These are phyloP conservation scores for Muscidifurax raptorellus DNA, from an alignment of 1,140 invertebrate species.

Conservation along the genomic window DNA sequence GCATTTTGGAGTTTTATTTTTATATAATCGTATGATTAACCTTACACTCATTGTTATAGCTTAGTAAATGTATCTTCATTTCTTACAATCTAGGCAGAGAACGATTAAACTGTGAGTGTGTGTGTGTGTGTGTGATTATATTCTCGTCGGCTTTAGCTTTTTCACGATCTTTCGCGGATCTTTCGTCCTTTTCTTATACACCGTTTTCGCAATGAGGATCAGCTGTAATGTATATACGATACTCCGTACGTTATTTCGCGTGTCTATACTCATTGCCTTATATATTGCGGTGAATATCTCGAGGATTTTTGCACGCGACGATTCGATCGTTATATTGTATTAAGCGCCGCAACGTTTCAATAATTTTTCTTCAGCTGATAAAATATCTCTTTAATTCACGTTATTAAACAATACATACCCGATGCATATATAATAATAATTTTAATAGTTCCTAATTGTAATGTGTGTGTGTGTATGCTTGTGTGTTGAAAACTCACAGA, in stretches of 20 bases:
- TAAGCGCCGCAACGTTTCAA: not conserved
- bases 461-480: slow-evolving; percentile 44
- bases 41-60: slow-evolving; percentile 17
- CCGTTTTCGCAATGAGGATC: not conserved
- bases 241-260: not conserved
- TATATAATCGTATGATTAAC: slow-evolving; percentile 15
- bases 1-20: slow-evolving; percentile 22
- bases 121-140: not conserved
- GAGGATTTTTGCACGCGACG: not conserved
- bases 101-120: not conserved
- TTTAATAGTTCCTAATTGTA: slow-evolving; percentile 27
- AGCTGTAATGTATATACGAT: not conserved
- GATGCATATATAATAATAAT: not conserved
- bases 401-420: slow-evolving; percentile 11
- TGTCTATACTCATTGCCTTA: not conserved
- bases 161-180: not conserved
- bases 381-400: slow-evolving; percentile 1
- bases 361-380: slow-evolving; percentile 15
- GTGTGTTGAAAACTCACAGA: slow-evolving; percentile 61
- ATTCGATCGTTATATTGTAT: not conserved
- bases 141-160: not conserved
- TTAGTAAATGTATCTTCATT: not conserved
- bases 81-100: not conserved
- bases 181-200: not conserved
- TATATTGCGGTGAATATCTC: not conserved